Base-by-base conservation (phyloP, 1,140 invertebrate species). In the Heliconius nattereri region DNA sequence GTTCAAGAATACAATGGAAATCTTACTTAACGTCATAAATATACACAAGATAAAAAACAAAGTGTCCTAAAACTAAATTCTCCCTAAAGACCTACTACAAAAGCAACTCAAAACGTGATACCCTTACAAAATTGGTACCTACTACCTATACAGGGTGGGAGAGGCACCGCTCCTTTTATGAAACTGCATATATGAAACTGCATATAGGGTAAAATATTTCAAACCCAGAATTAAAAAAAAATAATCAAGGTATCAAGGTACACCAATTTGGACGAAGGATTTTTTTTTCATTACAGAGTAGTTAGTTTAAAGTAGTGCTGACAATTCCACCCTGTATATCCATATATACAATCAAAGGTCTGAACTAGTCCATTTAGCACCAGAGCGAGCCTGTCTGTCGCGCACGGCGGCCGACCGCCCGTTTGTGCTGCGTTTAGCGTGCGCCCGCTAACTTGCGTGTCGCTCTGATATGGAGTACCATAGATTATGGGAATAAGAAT, bases 311-410 rank as follows among this genome's bases (percentile, higher is more conserved):
- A n/a, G n/a, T n/a, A n/a, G n/a, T n/a, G n/a, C n/a, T n/a, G n/a
- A n/a, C n/a, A n/a, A n/a, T n/a, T n/a, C n/a, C n/a, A n/a, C n/a
- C n/a, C n/a, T n/a, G n/a, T n/a, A 35, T 35, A 35, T 35, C 0
- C 32, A 35, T 35, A 26, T 45, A 45, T 45, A 45, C 54, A 81
- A 81, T 80, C 80, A 73, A 81, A 80, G 49, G 73, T 78, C 29
- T 79, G 78, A 93, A 93, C 90, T 93, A 92, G 91, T 93, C 87
- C 90, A 90, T 87, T 91, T 91, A 90, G 88, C 89, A 89, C 85
- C 83, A 84, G 86, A 86, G 89, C 90, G 88, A 88, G 86, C 87
- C 89, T 88, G 88, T 91, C 89, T 89, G 88, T 91, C 87, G 84
- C 88, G 79, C 85, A 80, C 81, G 82, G 86, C 88, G 87, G 89